These are phyloP conservation scores for Scrobipalpa atriplicella DNA, from an alignment of 2,888 invertebrate species.

Conservation along the genomic window DNA sequence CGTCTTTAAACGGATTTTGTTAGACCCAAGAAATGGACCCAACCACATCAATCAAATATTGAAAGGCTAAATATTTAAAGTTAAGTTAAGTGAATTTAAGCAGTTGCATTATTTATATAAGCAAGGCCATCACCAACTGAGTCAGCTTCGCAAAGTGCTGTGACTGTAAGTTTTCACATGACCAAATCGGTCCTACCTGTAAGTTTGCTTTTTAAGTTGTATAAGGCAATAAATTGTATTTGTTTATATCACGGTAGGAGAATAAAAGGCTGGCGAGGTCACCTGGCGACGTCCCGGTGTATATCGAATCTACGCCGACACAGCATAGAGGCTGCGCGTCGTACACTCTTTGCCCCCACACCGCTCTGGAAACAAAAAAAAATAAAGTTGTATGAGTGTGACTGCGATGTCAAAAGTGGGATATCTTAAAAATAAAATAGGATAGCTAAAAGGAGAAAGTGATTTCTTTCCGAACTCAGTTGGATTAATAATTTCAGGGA, in stretches of 20 bases:
- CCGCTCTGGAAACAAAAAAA: slow-evolving; percentile 61
- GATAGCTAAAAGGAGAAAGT: background rate
- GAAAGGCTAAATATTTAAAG: background rate
- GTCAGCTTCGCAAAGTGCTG: background rate
- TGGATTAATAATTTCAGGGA: background rate
- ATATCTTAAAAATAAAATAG: background rate
- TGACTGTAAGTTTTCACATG: background rate
- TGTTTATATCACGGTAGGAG: background rate
- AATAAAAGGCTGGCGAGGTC: slow-evolving; percentile 54
- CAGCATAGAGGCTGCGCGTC: slow-evolving; percentile 77
- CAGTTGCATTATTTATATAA: background rate
- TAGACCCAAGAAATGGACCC: background rate
- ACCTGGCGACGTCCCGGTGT: slow-evolving; percentile 87
- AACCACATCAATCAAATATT: slow-evolving; percentile 1
- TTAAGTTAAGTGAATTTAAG: background rate
- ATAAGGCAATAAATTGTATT: background rate
- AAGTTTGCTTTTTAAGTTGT: background rate
- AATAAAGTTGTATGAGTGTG: slow-evolving; percentile 31
- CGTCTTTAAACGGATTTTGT: slow-evolving; percentile 54
- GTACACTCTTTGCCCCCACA: slow-evolving; percentile 53
- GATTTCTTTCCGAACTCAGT: background rate
- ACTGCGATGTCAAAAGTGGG: background rate
- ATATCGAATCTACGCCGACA: slow-evolving; percentile 85
- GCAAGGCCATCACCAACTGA: background rate
- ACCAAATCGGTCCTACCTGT: slow-evolving; percentile 5